A percentile compares a stretch with the other conserved stretches of the same genome.
These are phyloP conservation scores for Lycaon pictus DNA, from an alignment of 2,113 vertebrate species.

Conservation along the genomic window DNA sequence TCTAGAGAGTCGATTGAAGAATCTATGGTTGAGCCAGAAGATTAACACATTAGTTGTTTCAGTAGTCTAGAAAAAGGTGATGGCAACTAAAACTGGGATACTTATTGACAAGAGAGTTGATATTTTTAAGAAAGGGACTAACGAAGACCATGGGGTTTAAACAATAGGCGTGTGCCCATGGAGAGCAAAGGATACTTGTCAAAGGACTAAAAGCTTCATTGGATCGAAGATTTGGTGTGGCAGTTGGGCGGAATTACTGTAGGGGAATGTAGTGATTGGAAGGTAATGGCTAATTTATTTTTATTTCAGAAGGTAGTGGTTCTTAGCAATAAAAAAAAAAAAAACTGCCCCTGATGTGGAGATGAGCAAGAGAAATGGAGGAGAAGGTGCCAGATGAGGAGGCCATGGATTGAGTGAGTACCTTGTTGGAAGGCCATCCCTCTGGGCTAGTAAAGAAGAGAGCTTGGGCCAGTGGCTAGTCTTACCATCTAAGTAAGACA, in stretches of 20 bases:
- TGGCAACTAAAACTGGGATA: neutral
- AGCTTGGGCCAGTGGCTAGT: neutral
- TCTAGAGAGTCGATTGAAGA: neutral
- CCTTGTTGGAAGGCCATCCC: fast-evolving
- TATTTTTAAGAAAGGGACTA: neutral
- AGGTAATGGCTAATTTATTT: neutral
- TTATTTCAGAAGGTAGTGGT: neutral
- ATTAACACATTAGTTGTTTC: neutral
- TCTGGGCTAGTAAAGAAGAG: neutral
- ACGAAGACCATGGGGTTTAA: neutral
- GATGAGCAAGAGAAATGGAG: neutral
- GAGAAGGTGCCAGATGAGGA: neutral
- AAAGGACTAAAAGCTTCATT: neutral
- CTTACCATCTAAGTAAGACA: neutral
- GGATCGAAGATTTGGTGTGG: neutral
- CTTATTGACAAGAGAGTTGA: neutral
- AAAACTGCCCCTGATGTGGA: neutral
- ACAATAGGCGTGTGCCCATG: neutral
- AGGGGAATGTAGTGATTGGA: neutral
- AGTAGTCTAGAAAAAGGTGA: neutral
- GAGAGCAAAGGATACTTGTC: neutral
- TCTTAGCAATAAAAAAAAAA: neutral
- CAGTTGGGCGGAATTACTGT: neutral
- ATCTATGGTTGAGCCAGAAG: neutral
- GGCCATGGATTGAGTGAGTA: neutral